Percentiles rank a stretch among this genome's conserved stretches.
These are phyloP conservation scores for Cataglyphis livida DNA, from an alignment of 2,888 invertebrate genomes.

Conservation along the genomic window DNA sequence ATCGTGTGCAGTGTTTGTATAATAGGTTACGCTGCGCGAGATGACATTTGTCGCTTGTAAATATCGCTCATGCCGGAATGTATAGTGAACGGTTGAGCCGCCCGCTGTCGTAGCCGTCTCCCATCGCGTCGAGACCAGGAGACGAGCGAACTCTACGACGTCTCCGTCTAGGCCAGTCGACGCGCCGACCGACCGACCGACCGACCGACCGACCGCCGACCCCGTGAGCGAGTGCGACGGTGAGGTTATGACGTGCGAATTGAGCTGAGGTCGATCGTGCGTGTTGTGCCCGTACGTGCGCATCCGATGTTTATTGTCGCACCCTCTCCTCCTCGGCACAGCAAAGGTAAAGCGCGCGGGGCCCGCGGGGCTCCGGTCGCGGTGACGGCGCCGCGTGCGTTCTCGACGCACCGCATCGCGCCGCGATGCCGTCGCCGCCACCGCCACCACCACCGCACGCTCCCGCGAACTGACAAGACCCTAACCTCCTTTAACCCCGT, in stretches of 20 bases:
- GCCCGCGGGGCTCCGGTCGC: not conserved
- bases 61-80: conserved; percentile 59
- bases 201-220: not conserved
- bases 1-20: conserved; percentile 83
- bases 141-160: not conserved
- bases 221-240: conserved; percentile 35
- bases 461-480: conserved; percentile 7
- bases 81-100: not conserved
- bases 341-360: conserved; percentile 74
- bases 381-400: not conserved
- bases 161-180: not conserved
- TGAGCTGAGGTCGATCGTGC: conserved; percentile 65
- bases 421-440: conserved; percentile 17
- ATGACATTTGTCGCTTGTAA: conserved; percentile 83
- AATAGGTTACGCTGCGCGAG: conserved; percentile 84
- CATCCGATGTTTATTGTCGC: conserved; percentile 78
- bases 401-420: conserved; percentile 5
- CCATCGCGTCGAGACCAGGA: not conserved
- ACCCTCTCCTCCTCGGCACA: conserved; percentile 63
- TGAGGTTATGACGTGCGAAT: conserved; percentile 81
- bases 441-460: conserved; percentile 37
- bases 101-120: not conserved
- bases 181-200: conserved; percentile 9
- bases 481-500: conserved; percentile 26
- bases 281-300: conserved; percentile 47